Conservation (phyloP, 2,888 invertebrate species). For the Tridacna gigas region DNA sequence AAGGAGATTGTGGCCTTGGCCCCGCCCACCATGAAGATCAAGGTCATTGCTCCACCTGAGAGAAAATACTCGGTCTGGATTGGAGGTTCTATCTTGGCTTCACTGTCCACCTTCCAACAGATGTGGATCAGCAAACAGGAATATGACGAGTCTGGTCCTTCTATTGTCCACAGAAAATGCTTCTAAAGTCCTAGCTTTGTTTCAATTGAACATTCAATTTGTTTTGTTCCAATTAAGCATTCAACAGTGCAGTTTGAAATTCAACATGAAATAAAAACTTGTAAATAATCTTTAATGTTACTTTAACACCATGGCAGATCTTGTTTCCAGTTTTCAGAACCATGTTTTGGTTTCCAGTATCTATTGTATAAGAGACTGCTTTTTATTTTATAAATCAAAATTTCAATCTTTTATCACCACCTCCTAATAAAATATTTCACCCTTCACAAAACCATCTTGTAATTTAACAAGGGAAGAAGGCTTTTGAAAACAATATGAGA, state of each 20-base stretch:
- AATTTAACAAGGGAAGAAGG: background rate
- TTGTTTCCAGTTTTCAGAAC: too few species aligned
- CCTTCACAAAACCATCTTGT: background rate
- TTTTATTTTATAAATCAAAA: background rate
- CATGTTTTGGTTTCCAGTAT: too few species aligned
- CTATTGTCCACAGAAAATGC: constrained; percentile 24
- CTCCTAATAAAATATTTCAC: background rate
- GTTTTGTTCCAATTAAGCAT: too few species aligned
- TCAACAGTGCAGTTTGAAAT: too few species aligned
- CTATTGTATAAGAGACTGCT: too few species aligned
- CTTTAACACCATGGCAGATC: background rate
- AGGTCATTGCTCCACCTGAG: constrained; percentile 26
- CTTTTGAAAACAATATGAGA: background rate
- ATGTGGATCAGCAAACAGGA: constrained; percentile 27
- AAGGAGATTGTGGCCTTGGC: constrained; percentile 13
- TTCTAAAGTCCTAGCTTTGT: constrained; percentile 1
- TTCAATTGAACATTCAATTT: too few species aligned
- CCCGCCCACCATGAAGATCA: constrained; percentile 23
- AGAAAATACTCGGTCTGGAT: constrained; percentile 25
- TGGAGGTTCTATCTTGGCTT: constrained; percentile 22
- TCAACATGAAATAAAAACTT: background rate
- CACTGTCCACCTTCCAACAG: constrained; percentile 25
- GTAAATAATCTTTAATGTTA: background rate
- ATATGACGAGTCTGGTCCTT: constrained; percentile 22
- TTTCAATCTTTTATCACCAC: background rate